Conservation (phyloP, 2,888 invertebrate species). For the Xylota sylvarum region DNA sequence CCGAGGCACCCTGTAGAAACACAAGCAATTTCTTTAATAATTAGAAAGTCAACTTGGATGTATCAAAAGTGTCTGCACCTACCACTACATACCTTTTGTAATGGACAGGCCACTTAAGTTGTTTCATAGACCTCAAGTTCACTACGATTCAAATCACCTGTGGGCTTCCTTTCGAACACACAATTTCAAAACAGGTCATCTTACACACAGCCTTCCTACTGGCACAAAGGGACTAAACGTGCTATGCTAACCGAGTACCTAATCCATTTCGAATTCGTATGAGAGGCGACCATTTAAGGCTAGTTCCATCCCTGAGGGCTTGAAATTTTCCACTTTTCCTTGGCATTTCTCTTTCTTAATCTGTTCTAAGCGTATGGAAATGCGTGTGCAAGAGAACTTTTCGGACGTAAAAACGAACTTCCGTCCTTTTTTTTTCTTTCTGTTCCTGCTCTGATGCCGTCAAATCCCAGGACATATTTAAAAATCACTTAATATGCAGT, state of each 20-base stretch:
- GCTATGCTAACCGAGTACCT: constrained; percentile 1
- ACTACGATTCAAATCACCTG: background rate
- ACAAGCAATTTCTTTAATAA: too few relatives aligned
- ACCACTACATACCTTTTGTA: too few relatives aligned
- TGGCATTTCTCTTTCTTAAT: constrained; percentile 50
- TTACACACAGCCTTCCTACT: background rate
- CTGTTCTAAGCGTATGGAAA: constrained; percentile 73
- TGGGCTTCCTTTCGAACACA: background rate
- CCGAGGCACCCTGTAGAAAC: too few relatives aligned
- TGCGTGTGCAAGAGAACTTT: constrained; percentile 65
- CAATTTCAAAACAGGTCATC: background rate
- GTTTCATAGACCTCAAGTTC: too few relatives aligned
- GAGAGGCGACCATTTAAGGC: constrained; percentile 31
- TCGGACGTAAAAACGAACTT: constrained; percentile 70
- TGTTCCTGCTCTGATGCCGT: constrained; percentile 19
- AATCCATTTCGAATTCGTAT: constrained; percentile 31
- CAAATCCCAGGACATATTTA: constrained; percentile 77
- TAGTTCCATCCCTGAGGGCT: constrained; percentile 37
- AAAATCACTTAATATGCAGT: constrained; percentile 77
- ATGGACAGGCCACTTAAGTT: too few relatives aligned
- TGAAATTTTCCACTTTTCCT: constrained; percentile 20
- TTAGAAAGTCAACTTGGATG: too few relatives aligned
- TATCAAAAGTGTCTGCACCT: too few relatives aligned
- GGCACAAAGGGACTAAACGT: constrained; percentile 3
- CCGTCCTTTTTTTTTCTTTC: constrained; percentile 40